These are phyloP conservation scores for Orgyia antiqua DNA, from an alignment of 2,888 invertebrate genomes.

Conservation along the genomic window DNA sequence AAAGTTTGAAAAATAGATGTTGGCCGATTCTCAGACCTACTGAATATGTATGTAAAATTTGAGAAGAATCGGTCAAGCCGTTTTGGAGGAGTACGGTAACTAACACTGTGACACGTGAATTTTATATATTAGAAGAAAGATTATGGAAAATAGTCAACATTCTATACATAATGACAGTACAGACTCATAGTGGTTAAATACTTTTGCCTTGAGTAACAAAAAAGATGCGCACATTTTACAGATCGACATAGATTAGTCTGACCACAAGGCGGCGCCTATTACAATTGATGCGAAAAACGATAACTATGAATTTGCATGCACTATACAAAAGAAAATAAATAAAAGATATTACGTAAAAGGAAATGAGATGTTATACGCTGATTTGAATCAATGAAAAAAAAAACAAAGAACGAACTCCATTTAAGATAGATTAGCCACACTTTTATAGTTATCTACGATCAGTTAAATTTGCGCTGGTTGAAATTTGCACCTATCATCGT, in stretches of 20 bases:
- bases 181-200: background rate
- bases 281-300: slow-evolving; percentile 22
- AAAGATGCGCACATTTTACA: slow-evolving; percentile 13
- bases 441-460: slow-evolving; percentile 46
- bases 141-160: too few species aligned
- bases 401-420: slow-evolving; percentile 28
- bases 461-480: slow-evolving; percentile 40
- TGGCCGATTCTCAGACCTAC: too few species aligned
- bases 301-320: slow-evolving; percentile 26
- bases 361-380: slow-evolving; percentile 31
- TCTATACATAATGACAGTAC: background rate
- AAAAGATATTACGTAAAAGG: slow-evolving; percentile 33
- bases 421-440: slow-evolving; percentile 33
- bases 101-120: too few species aligned
- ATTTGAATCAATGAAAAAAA: slow-evolving; percentile 38
- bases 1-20: too few species aligned
- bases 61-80: too few species aligned
- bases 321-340: slow-evolving; percentile 30
- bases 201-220: slow-evolving; percentile 3
- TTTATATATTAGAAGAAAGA: too few species aligned
- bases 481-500: slow-evolving; percentile 50
- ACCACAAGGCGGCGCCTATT: slow-evolving; percentile 18
- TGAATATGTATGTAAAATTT: too few species aligned
- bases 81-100: too few species aligned
- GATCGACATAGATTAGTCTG: slow-evolving; percentile 7